Conservation (phyloP, 2,797 vertebrate genomes). For the Anisognathus igniventris region DNA sequence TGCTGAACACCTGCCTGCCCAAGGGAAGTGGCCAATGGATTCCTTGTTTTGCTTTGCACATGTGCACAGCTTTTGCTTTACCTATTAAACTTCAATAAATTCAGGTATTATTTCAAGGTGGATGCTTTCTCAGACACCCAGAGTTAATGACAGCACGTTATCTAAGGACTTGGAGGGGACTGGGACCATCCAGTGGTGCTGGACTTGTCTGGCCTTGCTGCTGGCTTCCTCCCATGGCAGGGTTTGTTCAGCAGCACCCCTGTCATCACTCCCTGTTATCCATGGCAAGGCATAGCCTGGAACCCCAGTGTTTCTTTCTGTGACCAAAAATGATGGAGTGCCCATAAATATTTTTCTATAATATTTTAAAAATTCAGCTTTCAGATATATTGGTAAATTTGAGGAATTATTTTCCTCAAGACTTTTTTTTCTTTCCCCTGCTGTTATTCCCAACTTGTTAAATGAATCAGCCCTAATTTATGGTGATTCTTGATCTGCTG, state of each 20-base stretch:
- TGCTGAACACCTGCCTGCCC: not conserved
- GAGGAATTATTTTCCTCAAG: not conserved
- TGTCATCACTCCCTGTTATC: not conserved
- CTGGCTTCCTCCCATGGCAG: not conserved
- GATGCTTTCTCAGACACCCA: not conserved
- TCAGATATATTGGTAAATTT: not conserved
- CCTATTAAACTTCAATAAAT: not conserved
- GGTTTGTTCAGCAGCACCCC: not conserved
- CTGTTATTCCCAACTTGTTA: not conserved
- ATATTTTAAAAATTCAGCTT: not conserved
- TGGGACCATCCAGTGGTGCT: not conserved
- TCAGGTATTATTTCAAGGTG: not conserved
- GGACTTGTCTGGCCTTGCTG: not conserved
- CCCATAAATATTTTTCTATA: not conserved
- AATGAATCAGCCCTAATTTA: not conserved
- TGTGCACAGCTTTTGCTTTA: not conserved
- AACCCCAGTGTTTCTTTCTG: not conserved
- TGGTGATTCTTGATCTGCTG: not conserved
- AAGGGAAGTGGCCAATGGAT: not conserved
- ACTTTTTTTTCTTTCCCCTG: not conserved
- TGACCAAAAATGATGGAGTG: not conserved
- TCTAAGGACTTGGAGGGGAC: not conserved
- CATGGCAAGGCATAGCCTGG: not conserved
- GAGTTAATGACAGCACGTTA: not conserved
- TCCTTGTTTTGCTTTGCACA: rapidly evolving